Evolutionary conservation across 64 coral and sea anemone species (phyloP), one percentile per base, ranked within the genome.

Genomic region (Actinia equina): DNA sequence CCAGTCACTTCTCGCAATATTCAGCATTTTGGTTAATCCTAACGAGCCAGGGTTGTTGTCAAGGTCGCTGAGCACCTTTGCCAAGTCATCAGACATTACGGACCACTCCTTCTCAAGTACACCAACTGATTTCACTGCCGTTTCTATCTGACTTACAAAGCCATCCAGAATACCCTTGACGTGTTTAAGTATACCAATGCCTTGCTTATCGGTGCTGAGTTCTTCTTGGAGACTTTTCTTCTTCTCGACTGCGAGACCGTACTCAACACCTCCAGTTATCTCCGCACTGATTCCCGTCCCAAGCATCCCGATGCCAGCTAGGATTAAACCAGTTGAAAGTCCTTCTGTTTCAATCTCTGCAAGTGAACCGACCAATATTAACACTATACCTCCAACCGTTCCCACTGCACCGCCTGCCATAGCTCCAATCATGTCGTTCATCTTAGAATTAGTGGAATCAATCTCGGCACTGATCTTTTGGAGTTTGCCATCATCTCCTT

Each of bases 121-220:
- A 20, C 77, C 92, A 44, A 89, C 16, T 2, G 83, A 78, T n/a
- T 52, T 43, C 61, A 82, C 71, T 44, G 87, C 88, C 18, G 15
- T 82, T 59, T 94, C 76, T 17, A 80, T 26, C n/a, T 94, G 92
- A 77, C 6, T 77, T 7, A 86, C 92, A 87, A 89, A 94, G 45
- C 92, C 92, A 82, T 94, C 84, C 22, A 94, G 83, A 41, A 89
- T 52, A 67, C 87, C 82, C 52, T 94, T 80, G 77, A 86, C 41
- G 88, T 94, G 87, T 52, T 86, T 94, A 43, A 94, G 53, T 52
- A 94, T 83, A 74, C 71, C 92, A 81, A 94, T 89, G 20, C 27
- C 88, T 86, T 94, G 56, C 52, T 94, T 89, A 49, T 49, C 46
- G 4, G 0, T 49, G 46, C 46, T 49, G 46, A 49, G 46, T 8